Conservation (phyloP, 2,888 invertebrate genomes). For the Lepidonotus clava region DNA sequence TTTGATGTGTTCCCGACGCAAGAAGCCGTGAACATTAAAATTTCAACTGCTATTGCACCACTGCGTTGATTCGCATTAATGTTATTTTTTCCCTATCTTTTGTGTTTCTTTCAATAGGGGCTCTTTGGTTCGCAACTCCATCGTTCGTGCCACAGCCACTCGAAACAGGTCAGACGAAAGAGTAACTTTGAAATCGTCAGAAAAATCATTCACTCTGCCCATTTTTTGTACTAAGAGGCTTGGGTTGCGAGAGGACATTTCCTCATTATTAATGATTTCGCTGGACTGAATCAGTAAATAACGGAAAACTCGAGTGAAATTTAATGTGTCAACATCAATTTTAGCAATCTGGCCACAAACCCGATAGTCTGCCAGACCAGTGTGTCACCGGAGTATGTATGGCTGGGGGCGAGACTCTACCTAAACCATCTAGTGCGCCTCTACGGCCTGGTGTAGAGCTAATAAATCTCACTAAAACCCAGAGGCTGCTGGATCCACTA, state of each 20-base stretch:
- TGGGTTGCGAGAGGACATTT: neutral
- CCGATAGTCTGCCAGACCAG: neutral
- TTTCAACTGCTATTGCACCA: conserved; percentile 31
- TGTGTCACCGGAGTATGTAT: neutral
- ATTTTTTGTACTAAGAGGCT: neutral
- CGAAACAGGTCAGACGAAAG: conserved; percentile 20
- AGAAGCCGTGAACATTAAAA: conserved; percentile 15
- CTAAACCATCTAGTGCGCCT: neutral
- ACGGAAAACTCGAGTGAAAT: neutral
- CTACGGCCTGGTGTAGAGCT: neutral
- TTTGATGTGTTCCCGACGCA: neutral
- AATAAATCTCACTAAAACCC: neutral
- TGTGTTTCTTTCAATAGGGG: conserved; percentile 4
- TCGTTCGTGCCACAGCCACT: neutral
- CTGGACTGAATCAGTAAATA: neutral
- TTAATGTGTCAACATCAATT: conserved; percentile 2
- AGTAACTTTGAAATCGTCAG: neutral
- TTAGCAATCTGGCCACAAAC: neutral
- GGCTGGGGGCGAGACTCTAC: neutral
- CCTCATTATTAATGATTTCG: neutral
- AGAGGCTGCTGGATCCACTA: too few relatives aligned
- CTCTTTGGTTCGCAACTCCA: neutral
- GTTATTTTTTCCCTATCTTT: neutral
- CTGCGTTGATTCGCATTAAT: conserved; percentile 8
- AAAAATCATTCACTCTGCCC: neutral